Evolutionary conservation across 2,888 invertebrate species (phyloP).

Genomic region (Drosophila nr. fundita): DNA sequence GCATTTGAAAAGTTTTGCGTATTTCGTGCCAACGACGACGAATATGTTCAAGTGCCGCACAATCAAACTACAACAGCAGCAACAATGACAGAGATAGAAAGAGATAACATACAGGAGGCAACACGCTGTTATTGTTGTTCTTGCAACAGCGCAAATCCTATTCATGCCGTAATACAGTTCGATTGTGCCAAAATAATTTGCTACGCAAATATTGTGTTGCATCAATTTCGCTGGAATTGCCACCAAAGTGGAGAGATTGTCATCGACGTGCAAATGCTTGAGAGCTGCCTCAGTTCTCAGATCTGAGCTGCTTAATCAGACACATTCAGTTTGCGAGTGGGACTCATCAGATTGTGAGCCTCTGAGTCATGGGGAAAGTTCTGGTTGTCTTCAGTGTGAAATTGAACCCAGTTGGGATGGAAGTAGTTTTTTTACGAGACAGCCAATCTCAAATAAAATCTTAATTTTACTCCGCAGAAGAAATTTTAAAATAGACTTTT

Average conservation of each 20-base stretch:
- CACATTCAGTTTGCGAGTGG: constrained; percentile 3
- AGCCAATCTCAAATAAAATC: background rate
- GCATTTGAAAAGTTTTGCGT: constrained; percentile 71
- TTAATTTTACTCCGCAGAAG: background rate
- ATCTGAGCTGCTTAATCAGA: constrained; percentile 27
- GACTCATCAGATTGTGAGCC: background rate
- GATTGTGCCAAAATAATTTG: constrained; percentile 49
- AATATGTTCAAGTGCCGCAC: constrained; percentile 59
- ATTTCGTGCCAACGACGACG: constrained; percentile 56
- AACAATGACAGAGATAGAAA: constrained; percentile 3
- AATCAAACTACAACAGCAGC: constrained; percentile 15
- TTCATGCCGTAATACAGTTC: constrained; percentile 35
- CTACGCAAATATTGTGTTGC: constrained; percentile 64
- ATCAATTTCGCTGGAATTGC: constrained; percentile 50
- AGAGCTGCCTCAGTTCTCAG: background rate
- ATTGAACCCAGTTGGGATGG: background rate
- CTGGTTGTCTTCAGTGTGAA: background rate
- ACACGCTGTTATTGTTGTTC: constrained; percentile 27
- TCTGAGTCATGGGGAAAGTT: constrained; percentile 41
- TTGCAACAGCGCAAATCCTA: constrained; percentile 41
- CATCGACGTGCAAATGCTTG: constrained; percentile 15
- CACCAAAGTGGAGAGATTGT: constrained; percentile 32
- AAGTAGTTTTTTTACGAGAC: background rate
- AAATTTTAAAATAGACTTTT: background rate
- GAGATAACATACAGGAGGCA: constrained; percentile 32